A percentile compares a stretch with the other conserved stretches of the same genome.
Evolutionary conservation across 2,113 vertebrate species (phyloP).

Genomic region (Heloderma charlesbogerti): DNA sequence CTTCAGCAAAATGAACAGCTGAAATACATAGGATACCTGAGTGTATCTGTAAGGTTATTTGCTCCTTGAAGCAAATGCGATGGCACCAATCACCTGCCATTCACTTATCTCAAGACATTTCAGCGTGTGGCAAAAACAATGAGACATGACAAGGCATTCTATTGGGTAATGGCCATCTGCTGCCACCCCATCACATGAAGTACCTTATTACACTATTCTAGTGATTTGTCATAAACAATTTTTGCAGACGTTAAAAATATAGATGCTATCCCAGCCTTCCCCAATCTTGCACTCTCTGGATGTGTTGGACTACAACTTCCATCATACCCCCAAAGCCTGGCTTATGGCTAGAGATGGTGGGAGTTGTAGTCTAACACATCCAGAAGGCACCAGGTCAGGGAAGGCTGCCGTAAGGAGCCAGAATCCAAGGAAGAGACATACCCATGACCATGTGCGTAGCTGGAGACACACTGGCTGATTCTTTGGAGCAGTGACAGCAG

Average conservation of each 20-base stretch:
- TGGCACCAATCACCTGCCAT: conserved; percentile 48
- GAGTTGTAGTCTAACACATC: no score
- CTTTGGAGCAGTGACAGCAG: background rate
- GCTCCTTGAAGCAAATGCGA: conserved; percentile 62
- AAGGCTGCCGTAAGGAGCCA: background rate
- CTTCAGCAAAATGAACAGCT: conserved; percentile 80
- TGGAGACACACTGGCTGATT: background rate
- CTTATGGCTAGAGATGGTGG: no score
- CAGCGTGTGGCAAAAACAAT: conserved; percentile 55
- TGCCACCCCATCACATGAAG: conserved; percentile 39
- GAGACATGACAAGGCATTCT: conserved; percentile 64
- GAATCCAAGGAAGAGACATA: background rate
- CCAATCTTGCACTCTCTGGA: no score
- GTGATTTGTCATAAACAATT: conserved; percentile 53
- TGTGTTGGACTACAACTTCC: no score
- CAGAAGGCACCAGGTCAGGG: no score
- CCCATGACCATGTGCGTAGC: background rate
- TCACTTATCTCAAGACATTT: conserved; percentile 65
- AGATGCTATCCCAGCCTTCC: no score
- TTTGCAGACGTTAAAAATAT: background rate
- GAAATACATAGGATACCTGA: conserved; percentile 73
- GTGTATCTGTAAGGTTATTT: conserved; percentile 75
- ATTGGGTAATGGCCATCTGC: conserved; percentile 62
- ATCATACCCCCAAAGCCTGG: no score
- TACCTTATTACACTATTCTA: conserved; percentile 59